These are phyloP conservation scores for Nephrotoma guestfalica DNA, from an alignment of 2,888 invertebrate species.

Conservation along the genomic window DNA sequence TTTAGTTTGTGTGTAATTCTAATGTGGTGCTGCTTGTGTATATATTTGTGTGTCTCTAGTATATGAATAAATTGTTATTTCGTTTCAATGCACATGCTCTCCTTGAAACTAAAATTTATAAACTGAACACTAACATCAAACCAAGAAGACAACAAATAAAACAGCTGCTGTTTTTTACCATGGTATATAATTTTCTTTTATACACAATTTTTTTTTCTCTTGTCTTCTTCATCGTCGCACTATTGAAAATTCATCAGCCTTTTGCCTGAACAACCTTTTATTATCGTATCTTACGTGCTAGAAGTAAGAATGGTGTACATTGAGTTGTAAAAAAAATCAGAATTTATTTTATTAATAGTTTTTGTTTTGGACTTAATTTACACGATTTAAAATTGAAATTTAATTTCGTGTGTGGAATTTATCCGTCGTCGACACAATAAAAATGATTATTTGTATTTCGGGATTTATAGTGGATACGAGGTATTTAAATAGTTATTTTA, in stretches of 20 bases:
- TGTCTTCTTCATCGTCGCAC: neutral
- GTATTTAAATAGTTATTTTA: constrained; percentile 20
- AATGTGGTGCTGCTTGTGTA: neutral
- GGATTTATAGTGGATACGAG: constrained; percentile 42
- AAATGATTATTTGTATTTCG: constrained; percentile 44
- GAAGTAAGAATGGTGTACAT: neutral
- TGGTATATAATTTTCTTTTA: neutral
- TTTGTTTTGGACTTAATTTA: neutral
- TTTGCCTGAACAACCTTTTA: neutral
- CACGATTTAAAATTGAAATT: constrained; percentile 6
- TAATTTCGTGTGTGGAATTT: neutral
- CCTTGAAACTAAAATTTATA: constrained; percentile 2
- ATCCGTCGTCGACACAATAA: constrained; percentile 9
- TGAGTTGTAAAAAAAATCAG: neutral
- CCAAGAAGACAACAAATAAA: neutral
- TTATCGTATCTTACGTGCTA: neutral
- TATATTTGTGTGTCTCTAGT: neutral
- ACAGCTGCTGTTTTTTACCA: constrained; percentile 2
- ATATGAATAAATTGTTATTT: neutral
- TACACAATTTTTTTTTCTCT: neutral
- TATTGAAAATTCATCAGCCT: neutral
- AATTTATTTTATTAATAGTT: neutral
- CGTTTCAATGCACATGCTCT: constrained; percentile 4
- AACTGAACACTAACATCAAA: neutral
- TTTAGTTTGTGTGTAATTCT: neutral